Conservation (phyloP, 1,140 invertebrate species). For the Euwallacea fornicatus region DNA sequence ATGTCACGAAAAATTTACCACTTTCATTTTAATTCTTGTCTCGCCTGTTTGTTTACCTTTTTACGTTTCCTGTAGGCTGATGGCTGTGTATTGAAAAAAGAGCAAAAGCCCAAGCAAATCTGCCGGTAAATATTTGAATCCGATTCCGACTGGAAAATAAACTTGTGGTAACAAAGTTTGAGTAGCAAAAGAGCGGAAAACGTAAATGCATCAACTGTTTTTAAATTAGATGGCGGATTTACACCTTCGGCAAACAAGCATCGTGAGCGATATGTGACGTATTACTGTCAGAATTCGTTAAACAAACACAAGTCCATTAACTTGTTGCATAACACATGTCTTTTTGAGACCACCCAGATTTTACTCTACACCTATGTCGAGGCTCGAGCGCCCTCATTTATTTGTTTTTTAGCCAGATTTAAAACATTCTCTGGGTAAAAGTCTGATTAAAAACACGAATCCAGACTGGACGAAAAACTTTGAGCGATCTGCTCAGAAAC, state of each 20-base stretch:
- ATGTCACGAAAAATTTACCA: too few species aligned
- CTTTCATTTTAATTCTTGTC: too few species aligned
- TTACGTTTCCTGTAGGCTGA: too few species aligned
- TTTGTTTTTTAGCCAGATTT: too few species aligned
- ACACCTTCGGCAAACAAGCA: slow-evolving; percentile 33
- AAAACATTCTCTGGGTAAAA: too few species aligned
- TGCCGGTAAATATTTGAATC: too few species aligned
- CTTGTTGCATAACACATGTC: slow-evolving; percentile 52
- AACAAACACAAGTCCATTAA: slow-evolving; percentile 53
- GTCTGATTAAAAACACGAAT: too few species aligned
- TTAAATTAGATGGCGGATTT: slow-evolving; percentile 30
- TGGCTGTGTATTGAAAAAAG: too few species aligned
- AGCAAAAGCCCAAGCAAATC: too few species aligned
- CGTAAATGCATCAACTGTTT: slow-evolving; percentile 12
- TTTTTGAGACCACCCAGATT: slow-evolving; percentile 43
- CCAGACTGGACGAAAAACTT: too few species aligned
- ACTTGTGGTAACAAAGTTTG: slow-evolving; percentile 18
- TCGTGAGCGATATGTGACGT: slow-evolving; percentile 45
- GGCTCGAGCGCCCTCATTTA: not conserved
- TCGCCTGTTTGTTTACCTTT: too few species aligned
- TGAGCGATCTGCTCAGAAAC: too few species aligned
- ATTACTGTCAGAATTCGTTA: slow-evolving; percentile 51
- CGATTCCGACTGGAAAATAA: slow-evolving; percentile 2
- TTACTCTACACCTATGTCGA: not conserved
- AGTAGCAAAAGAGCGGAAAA: slow-evolving; percentile 22